phyloP scores from a whole-genome alignment of 2,888 invertebrate genomes.

The Ptychoptera albimana region DNA sequence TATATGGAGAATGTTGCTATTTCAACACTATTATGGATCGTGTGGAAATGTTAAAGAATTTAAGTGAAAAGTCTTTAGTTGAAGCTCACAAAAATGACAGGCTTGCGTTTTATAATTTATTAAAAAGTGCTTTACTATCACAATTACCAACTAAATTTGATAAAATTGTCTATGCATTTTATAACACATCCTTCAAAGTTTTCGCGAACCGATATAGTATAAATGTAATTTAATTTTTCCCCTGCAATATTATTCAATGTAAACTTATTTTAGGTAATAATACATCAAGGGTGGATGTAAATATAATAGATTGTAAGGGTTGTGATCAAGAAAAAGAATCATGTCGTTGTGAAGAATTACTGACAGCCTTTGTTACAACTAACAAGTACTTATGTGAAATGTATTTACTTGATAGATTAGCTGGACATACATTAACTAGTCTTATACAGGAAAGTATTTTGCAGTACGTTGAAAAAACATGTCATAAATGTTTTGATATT shows the following conservation, averaged over 20 bases:
- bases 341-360: constrained; percentile 42
- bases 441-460: constrained; percentile 73
- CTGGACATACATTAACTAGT: constrained; percentile 69
- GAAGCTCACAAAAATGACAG: constrained; percentile 11
- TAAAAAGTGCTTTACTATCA: constrained; percentile 49
- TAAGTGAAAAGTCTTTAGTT: constrained; percentile 10
- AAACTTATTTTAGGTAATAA: constrained; percentile 20
- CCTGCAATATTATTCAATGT: constrained; percentile 20
- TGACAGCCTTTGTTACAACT: constrained; percentile 50
- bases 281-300: constrained; percentile 36
- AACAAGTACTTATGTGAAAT: constrained; percentile 64
- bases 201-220: constrained; percentile 30
- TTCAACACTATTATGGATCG: constrained; percentile 16
- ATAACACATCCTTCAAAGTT: constrained; percentile 59
- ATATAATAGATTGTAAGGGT: constrained; percentile 49
- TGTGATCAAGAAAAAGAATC: constrained; percentile 46
- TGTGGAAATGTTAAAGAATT: constrained; percentile 13
- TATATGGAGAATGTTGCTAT: constrained; percentile 19
- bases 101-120: constrained; percentile 39
- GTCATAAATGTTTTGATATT: constrained; percentile 74
- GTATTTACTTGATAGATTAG: constrained; percentile 63
- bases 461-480: constrained; percentile 66
- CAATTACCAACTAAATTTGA: constrained; percentile 56
- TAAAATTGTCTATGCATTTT: constrained; percentile 55
- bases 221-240: not conserved